Percentiles rank a stretch among this genome's conserved stretches.
Conservation (phyloP, 1,140 invertebrate genomes). For the Stenopsyche tienmushanensis region DNA sequence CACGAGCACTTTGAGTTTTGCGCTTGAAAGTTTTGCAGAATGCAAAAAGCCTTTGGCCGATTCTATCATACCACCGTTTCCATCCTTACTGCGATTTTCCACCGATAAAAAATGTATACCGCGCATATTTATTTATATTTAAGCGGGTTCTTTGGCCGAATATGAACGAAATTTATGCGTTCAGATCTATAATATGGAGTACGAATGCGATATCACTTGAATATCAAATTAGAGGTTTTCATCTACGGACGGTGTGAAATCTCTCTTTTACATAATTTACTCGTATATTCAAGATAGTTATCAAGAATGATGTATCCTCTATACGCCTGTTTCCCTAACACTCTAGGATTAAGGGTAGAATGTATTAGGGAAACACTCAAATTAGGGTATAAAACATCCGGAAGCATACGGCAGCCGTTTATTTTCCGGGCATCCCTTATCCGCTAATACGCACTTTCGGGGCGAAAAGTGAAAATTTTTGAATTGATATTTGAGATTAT, state of each 20-base stretch:
- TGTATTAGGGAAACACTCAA: neutral
- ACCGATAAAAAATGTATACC: no score
- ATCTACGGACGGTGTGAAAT: constrained; percentile 31
- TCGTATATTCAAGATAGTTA: constrained; percentile 33
- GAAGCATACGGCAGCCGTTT: neutral
- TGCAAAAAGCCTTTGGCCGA: constrained; percentile 6
- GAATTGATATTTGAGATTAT: neutral
- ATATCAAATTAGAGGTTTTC: constrained; percentile 38
- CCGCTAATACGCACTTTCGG: no score
- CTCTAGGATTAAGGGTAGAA: neutral
- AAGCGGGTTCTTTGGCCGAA: neutral
- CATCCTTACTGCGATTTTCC: no score
- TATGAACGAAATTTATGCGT: neutral
- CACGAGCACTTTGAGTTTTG: constrained; percentile 18
- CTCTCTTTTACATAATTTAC: constrained; percentile 38
- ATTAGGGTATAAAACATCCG: constrained; percentile 10
- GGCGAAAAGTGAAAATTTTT: neutral
- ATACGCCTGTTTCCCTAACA: neutral
- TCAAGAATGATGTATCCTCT: constrained; percentile 29
- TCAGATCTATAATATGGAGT: neutral
- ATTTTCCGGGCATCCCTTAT: constrained; percentile 2
- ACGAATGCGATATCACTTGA: constrained; percentile 16
- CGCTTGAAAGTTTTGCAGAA: neutral
- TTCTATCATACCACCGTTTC: no score
- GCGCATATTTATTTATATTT: no score